phyloP scores from a whole-genome alignment of 2,797 vertebrate species.

The Argyrosomus regius region DNA sequence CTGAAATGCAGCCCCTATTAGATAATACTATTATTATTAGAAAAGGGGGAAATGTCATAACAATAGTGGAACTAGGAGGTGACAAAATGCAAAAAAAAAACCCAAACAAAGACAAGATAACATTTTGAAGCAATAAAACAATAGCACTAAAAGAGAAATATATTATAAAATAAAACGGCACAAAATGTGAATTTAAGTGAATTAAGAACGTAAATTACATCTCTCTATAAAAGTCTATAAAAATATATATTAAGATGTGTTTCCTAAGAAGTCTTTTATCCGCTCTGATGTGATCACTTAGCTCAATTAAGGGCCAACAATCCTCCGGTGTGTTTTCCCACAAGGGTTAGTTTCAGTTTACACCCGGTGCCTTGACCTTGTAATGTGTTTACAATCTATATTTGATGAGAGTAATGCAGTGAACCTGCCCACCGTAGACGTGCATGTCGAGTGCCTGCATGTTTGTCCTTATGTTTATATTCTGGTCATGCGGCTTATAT shows the following conservation, averaged over 20 bases:
- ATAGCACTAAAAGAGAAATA: accelerated
- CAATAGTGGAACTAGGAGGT: background rate
- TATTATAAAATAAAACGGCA: background rate
- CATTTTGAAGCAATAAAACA: background rate
- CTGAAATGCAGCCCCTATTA: background rate
- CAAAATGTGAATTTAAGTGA: background rate
- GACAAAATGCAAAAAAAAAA: background rate
- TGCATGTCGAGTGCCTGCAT: background rate
- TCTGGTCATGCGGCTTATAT: constrained; percentile 9
- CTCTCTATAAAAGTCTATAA: background rate
- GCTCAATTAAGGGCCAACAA: constrained; percentile 40
- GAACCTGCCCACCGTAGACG: constrained; percentile 15
- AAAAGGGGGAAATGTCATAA: background rate
- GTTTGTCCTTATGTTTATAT: constrained; percentile 16
- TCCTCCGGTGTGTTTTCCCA: constrained; percentile 38
- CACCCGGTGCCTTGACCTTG: constrained; percentile 59
- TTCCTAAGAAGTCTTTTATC: background rate
- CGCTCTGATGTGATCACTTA: constrained; percentile 32
- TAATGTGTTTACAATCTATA: constrained; percentile 70
- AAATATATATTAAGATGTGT: background rate
- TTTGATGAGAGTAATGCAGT: constrained; percentile 58
- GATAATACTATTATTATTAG: constrained; percentile 3
- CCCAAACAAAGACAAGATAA: background rate
- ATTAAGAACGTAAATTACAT: background rate
- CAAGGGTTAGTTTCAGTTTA: constrained; percentile 60